Evolutionary conservation across 2,113 vertebrate species (phyloP), one percentile per base, ranked within the genome.

Genomic region (Oncorhynchus kisutch): DNA sequence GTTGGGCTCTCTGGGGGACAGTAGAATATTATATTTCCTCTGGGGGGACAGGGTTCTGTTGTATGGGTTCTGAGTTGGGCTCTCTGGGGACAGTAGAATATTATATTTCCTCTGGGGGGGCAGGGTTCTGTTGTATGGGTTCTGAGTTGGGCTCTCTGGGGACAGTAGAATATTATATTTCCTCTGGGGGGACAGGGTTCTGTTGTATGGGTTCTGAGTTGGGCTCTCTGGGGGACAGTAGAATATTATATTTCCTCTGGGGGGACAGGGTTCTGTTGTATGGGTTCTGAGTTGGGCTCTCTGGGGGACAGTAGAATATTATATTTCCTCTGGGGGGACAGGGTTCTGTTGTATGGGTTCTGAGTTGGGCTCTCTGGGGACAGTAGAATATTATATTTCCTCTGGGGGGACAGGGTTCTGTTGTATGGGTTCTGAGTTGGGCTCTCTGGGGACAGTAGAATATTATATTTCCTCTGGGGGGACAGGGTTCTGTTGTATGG

Each of bases 141-240:
- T 16, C 6, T 20, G n/a, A 3, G 4, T 9, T 62, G 59, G 59
- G 11, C 24, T 64, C 60, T 93, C 92, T 94, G 89, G 49, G 66
- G 18, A 76, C 27, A 31, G 49, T 11, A 22, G 5, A 51, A 13
- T 39, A 45, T 45, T 45, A 11, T 45, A n/a, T n/a, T n/a, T 27
- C 27, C 27, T 27, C 27, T 27, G 48, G 1, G 71, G 67, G 45
- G 12, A 48, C 1, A 69, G 4, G 25, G 75, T 8, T 72, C 16
- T 5, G 22, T 80, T 54, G 14, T 67, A 20, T 1, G 18, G 16
- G 59, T 8, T 16, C 6, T 20, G n/a, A 3, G 4, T 9, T 62
- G 59, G 59, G 11, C 24, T 64, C 60, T 93, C 92, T 94, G n/a
- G 89, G 49, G 66, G 18, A 76, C 27, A 31, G 49, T 11, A 22